Base-by-base conservation (phyloP, 1,140 invertebrate species). In the Leucophenga varia region DNA sequence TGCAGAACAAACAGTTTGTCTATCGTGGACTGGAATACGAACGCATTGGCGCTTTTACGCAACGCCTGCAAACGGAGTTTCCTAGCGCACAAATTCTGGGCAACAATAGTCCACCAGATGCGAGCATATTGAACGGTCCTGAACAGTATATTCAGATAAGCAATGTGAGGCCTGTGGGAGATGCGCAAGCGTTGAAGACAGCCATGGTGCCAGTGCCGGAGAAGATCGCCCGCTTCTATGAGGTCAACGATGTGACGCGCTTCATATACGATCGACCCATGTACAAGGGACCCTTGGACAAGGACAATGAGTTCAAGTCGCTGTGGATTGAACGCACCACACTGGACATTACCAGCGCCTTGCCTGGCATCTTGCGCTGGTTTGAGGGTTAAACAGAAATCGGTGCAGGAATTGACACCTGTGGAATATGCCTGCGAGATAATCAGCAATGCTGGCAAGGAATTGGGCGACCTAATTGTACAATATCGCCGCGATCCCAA, bases 1-100 rank as follows among this genome's bases (percentile, higher is more conserved):
- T 84, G 13, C 77, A 96, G 89, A 96, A 96, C 64, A 95, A 94
- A 73, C 85, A 95, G 54, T 98, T 98, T 76, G 88, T 99, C 17
- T 98, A 97, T 78, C 86, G 96, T 46, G 95, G 96, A 0, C 79
- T 96, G 57, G 93, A 97, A 71, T 97, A 97, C 74, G 96, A 99
- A 77, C 84, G 92, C 54, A 91, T 98, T 56, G 89, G 87, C 44
- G 90, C 92, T 28, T 99, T 99, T 71, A 96, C 92, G 8, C 90
- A 95, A 60, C 82, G 96, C 30, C 77, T 98, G 36, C 91, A 95
- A 77, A 90, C 88, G 0, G 91, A 97, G 76, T 97, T 96, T 79
- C 93, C 94, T 3, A 83, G 87, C 20, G 92, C 92, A 16, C 89
- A 93, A 70, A 87, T 97, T 61, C 78, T 97, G 34, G 91, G 88